Percentiles rank a stretch among this genome's conserved stretches.
Conservation (phyloP, 92 coral and sea anemone genomes). For the Diadumene lineata region DNA sequence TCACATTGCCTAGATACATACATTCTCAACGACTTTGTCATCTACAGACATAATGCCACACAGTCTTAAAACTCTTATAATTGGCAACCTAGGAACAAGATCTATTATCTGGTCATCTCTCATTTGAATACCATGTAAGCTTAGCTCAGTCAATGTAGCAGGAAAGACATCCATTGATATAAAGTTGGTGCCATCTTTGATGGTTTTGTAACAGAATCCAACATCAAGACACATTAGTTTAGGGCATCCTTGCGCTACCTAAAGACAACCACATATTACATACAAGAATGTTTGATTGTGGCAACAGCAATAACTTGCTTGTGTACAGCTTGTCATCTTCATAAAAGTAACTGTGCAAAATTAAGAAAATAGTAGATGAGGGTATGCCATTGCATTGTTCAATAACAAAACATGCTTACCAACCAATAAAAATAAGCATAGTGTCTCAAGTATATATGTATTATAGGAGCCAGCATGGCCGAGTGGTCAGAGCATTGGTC, state of each 20-base stretch:
- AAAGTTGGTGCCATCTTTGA: constrained; percentile 47
- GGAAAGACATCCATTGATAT: constrained; percentile 62
- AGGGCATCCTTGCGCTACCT: constrained; percentile 76
- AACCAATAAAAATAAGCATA: no score
- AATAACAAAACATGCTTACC: no score
- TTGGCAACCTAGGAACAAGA: constrained; percentile 37
- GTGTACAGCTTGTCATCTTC: no score
- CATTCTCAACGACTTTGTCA: constrained; percentile 63
- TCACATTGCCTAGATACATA: no score
- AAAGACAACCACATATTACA: not conserved
- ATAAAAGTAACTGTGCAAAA: no score
- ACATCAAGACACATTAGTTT: constrained; percentile 63
- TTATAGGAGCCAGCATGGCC: no score
- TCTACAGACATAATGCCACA: constrained; percentile 72
- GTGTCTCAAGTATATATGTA: no score
- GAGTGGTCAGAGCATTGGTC: no score
- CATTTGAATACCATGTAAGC: constrained; percentile 74
- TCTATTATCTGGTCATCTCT: constrained; percentile 46
- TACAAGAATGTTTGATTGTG: not conserved
- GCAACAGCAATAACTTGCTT: no score
- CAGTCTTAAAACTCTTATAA: constrained; percentile 51
- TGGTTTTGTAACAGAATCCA: constrained; percentile 75
- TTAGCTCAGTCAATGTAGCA: constrained; percentile 61
- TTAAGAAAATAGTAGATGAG: no score
- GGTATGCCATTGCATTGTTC: no score